Evolutionary conservation across 2,888 invertebrate species (phyloP).

Genomic region (Sarcophaga carnaria): DNA sequence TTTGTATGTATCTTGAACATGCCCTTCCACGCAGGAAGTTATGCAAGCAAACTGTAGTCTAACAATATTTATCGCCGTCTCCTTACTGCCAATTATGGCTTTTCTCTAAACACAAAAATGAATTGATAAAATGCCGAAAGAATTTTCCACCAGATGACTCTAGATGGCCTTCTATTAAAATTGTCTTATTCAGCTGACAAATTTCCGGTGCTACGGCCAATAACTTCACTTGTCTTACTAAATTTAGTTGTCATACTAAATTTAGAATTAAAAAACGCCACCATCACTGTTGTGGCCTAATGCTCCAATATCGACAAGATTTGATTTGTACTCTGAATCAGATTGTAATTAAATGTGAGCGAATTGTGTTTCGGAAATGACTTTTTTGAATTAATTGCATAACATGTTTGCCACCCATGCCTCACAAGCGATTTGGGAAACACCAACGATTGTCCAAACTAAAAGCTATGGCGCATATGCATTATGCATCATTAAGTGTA

Average conservation of each 20-base stretch:
- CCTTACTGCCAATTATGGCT: conserved; percentile 32
- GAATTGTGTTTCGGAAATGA: no score
- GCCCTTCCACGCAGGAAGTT: background rate
- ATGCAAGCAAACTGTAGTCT: conserved; percentile 11
- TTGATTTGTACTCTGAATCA: conserved; percentile 1
- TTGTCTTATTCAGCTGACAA: background rate
- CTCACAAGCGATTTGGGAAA: no score
- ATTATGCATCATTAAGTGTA: no score
- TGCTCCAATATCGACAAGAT: conserved; percentile 7
- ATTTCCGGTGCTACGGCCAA: background rate
- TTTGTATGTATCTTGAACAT: background rate
- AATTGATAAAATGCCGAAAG: background rate
- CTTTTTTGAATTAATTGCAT: no score
- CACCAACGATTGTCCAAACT: no score
- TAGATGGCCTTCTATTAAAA: conserved; percentile 15
- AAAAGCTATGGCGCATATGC: no score
- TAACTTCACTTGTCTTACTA: background rate
- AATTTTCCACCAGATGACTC: background rate
- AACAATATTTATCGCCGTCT: conserved; percentile 31
- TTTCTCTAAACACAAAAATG: conserved; percentile 9
- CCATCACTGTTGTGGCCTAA: conserved; percentile 9
- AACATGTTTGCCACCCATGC: no score
- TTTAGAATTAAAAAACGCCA: background rate
- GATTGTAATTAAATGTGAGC: background rate
- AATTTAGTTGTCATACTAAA: background rate